These are phyloP conservation scores for Gymnoscopelus microlampas DNA, from an alignment of 2,797 vertebrate species.

Conservation along the genomic window DNA sequence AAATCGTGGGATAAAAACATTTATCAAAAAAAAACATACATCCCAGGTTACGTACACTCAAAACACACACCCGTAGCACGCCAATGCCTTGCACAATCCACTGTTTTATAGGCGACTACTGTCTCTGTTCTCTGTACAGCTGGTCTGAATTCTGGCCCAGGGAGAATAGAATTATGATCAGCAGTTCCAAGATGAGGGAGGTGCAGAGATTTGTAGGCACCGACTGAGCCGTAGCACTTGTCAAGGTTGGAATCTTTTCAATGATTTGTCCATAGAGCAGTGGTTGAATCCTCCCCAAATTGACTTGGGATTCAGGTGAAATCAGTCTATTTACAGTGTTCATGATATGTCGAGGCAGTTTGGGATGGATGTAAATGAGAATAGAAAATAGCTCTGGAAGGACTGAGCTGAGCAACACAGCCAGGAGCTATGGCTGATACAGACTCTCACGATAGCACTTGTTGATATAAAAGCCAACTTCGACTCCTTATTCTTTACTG, in stretches of 20 bases:
- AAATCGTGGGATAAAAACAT: too few species aligned
- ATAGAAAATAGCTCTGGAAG: slow-evolving; percentile 1
- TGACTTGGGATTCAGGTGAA: not conserved
- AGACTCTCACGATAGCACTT: not conserved
- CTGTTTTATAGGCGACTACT: not conserved
- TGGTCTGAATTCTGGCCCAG: not conserved
- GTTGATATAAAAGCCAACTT: not conserved
- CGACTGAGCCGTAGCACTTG: not conserved
- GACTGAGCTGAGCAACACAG: not conserved
- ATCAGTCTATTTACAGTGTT: slow-evolving; percentile 4
- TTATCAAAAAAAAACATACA: too few species aligned
- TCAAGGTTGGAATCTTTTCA: slow-evolving; percentile 5
- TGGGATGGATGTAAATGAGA: slow-evolving; percentile 4
- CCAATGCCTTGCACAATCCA: not conserved
- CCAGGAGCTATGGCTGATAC: not conserved
- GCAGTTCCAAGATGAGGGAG: not conserved
- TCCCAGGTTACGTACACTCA: not conserved
- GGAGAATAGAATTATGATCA: slow-evolving; percentile 3
- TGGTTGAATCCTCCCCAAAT: not conserved
- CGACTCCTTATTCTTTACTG: not conserved
- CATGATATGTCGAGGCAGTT: not conserved
- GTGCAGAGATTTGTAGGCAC: slow-evolving; percentile 2
- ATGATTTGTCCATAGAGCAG: not conserved
- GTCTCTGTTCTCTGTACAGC: not conserved
- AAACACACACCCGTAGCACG: not conserved